phyloP scores from a whole-genome alignment of 2,113 vertebrate species.

The Oncorhynchus tshawytscha region DNA sequence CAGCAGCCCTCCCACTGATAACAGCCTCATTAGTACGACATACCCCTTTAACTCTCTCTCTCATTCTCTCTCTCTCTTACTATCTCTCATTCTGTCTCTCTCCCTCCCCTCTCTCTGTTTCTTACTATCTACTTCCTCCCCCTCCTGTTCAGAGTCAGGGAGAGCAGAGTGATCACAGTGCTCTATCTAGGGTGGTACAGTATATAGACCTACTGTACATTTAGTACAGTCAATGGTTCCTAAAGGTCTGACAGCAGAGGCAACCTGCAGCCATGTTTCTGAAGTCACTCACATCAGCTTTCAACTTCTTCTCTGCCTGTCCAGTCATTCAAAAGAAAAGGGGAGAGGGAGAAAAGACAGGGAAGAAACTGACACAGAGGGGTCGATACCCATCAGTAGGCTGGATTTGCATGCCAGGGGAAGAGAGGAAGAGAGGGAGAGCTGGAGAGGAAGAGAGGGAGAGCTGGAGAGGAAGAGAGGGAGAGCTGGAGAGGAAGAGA shows the following conservation, averaged over 20 bases:
- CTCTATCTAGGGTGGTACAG: too few relatives aligned
- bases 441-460: not conserved
- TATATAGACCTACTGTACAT: too few relatives aligned
- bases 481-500: not conserved
- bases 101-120: too few relatives aligned
- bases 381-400: not conserved
- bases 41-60: not conserved
- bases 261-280: too few relatives aligned
- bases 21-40: conserved; percentile 26
- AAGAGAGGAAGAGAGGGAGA: too few relatives aligned
- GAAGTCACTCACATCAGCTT: too few relatives aligned
- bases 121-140: too few relatives aligned
- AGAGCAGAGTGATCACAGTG: not conserved
- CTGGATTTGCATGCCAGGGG: not conserved
- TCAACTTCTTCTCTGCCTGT: too few relatives aligned
- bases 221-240: too few relatives aligned
- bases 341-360: not conserved
- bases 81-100: conserved; percentile 1
- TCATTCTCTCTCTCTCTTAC: not conserved
- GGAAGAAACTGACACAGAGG: not conserved
- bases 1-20: conserved; percentile 36
- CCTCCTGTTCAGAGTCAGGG: conserved; percentile 1
- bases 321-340: too few relatives aligned
- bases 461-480: not conserved
- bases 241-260: too few relatives aligned